Conservation (phyloP, 2,113 vertebrate species). For the Aptenodytes forsteri region DNA sequence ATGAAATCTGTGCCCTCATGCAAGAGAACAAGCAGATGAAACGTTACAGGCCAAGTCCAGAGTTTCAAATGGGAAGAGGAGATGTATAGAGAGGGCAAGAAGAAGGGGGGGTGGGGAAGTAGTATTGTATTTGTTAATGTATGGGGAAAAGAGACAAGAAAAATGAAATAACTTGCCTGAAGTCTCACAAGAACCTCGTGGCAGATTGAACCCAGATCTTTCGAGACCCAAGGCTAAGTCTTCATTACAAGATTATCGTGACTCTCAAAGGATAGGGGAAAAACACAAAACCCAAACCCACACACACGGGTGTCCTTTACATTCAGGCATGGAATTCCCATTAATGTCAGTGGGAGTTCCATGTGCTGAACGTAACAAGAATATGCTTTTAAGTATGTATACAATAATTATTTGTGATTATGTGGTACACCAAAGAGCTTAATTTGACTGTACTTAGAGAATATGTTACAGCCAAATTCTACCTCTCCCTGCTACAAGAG, state of each 20-base stretch:
- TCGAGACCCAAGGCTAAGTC: background rate
- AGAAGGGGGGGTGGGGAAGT: background rate
- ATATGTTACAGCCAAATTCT: slow-evolving; percentile 34
- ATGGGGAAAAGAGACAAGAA: background rate
- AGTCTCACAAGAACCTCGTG: background rate
- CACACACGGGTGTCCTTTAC: slow-evolving; percentile 24
- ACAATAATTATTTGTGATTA: slow-evolving; percentile 57
- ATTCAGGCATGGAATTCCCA: slow-evolving; percentile 20
- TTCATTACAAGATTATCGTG: background rate
- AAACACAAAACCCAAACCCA: background rate
- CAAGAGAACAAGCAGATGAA: background rate
- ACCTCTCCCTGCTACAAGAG: slow-evolving; percentile 1
- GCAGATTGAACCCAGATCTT: background rate
- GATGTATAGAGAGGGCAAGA: background rate
- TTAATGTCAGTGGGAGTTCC: slow-evolving; percentile 47
- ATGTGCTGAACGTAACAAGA: background rate
- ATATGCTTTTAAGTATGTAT: slow-evolving; percentile 39
- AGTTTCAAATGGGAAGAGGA: background rate
- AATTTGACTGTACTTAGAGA: slow-evolving; percentile 51
- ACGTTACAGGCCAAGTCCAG: background rate
- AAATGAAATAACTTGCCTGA: background rate
- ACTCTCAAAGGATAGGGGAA: background rate
- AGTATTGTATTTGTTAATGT: background rate
- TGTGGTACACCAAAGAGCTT: slow-evolving; percentile 52
- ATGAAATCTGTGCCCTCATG: background rate